phyloP scores from a whole-genome alignment of 2,113 vertebrate species.

The Tor tambroides region DNA sequence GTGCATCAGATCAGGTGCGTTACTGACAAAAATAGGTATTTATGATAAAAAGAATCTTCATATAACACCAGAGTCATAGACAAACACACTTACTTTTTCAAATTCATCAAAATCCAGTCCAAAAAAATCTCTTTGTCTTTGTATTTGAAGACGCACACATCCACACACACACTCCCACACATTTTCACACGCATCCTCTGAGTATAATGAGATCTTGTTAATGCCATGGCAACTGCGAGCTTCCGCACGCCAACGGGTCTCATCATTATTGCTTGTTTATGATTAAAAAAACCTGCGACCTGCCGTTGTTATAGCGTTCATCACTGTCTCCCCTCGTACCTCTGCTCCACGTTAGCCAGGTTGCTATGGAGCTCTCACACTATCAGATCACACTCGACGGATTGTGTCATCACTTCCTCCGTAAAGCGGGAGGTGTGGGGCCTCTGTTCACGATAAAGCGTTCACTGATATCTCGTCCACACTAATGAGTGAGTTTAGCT shows the following conservation, averaged over 20 bases:
- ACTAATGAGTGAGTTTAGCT: constrained; percentile 45
- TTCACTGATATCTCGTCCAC: constrained; percentile 36
- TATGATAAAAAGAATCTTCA: neutral
- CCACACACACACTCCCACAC: constrained; percentile 56
- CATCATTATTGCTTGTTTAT: constrained; percentile 64
- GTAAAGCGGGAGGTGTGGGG: constrained; percentile 26
- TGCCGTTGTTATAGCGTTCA: constrained; percentile 40
- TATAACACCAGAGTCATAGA: constrained; percentile 38
- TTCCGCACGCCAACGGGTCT: constrained; percentile 67
- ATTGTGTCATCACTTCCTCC: constrained; percentile 54
- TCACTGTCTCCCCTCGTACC: constrained; percentile 36
- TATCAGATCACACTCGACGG: constrained; percentile 41
- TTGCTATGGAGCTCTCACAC: constrained; percentile 43
- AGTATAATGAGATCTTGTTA: constrained; percentile 72
- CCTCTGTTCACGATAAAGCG: constrained; percentile 29
- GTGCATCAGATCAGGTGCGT: neutral
- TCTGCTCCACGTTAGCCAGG: constrained; percentile 14
- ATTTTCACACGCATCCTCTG: constrained; percentile 64
- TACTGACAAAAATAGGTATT: neutral
- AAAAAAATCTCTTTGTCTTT: constrained; percentile 45
- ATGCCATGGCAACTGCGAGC: constrained; percentile 71
- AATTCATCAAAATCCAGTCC: constrained; percentile 15
- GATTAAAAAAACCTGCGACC: constrained; percentile 43
- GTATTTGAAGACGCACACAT: constrained; percentile 56
- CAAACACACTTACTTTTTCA: constrained; percentile 21